Conservation (phyloP, 2,888 invertebrate genomes). For the Mesoligia furuncula region DNA sequence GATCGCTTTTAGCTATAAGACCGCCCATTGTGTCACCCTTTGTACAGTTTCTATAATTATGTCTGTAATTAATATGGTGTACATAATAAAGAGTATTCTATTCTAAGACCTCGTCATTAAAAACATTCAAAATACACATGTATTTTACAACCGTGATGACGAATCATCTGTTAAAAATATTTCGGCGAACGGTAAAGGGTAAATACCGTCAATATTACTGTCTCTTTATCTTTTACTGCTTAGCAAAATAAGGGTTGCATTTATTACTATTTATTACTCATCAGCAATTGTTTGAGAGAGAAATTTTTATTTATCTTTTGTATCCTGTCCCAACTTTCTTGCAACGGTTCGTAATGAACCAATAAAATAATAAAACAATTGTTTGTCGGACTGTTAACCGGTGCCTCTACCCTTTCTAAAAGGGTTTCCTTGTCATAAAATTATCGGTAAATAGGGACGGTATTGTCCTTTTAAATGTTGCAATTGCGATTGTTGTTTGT, state of each 20-base stretch:
- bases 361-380: slow-evolving; percentile 44
- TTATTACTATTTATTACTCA: slow-evolving; percentile 17
- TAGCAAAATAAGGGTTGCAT: slow-evolving; percentile 15
- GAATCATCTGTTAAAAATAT: not conserved
- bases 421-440: slow-evolving; percentile 49
- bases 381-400: slow-evolving; percentile 19
- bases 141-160: not conserved
- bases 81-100: no score
- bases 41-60: no score
- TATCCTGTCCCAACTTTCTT: slow-evolving; percentile 38
- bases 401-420: slow-evolving; percentile 32
- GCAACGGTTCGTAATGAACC: slow-evolving; percentile 15
- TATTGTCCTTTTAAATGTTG: slow-evolving; percentile 4
- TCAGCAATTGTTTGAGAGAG: slow-evolving; percentile 12
- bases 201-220: not conserved
- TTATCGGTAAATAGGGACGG: slow-evolving; percentile 6
- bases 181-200: slow-evolving; percentile 9
- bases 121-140: not conserved
- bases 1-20: no score
- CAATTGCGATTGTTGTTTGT: not conserved
- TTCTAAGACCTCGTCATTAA: not conserved
- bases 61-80: no score
- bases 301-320: slow-evolving; percentile 19
- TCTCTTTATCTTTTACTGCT: not conserved
- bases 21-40: no score